phyloP scores from a whole-genome alignment of 2,113 vertebrate genomes.

The Hydrochoerus hydrochaeris region DNA sequence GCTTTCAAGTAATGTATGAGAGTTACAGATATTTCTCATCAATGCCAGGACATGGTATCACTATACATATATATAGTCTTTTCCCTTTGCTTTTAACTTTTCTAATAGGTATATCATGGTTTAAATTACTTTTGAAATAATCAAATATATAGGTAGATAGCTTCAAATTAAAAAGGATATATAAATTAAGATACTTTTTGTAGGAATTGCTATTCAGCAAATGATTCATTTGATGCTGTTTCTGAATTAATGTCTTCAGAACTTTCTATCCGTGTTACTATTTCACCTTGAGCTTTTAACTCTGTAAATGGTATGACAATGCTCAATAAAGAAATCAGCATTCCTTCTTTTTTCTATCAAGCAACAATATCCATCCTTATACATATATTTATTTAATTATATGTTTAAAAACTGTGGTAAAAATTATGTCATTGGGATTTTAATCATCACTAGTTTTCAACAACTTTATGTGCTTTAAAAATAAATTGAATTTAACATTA shows the following conservation, averaged over 20 bases:
- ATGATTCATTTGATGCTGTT: not conserved
- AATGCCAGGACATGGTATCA: not conserved
- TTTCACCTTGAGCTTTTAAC: not conserved
- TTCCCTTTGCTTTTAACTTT: not conserved
- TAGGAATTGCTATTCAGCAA: not conserved
- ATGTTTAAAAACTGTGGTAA: not conserved
- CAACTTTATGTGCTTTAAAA: not conserved
- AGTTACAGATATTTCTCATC: not conserved
- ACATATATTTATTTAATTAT: not conserved
- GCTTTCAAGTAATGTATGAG: not conserved
- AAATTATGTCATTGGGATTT: not conserved
- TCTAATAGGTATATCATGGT: not conserved
- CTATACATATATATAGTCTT: not conserved
- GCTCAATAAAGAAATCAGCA: not conserved
- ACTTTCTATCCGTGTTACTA: not conserved
- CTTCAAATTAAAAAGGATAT: not conserved
- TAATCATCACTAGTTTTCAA: not conserved
- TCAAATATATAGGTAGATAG: not conserved
- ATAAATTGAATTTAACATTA: not conserved
- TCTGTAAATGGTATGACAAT: not conserved
- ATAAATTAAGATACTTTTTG: not conserved
- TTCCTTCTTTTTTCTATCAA: not conserved
- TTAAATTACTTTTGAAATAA: not conserved
- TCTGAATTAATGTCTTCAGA: not conserved
- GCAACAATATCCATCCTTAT: not conserved